Evolutionary conservation across 2,113 vertebrate species (phyloP).

Genomic region (Apaloderma vittatum): DNA sequence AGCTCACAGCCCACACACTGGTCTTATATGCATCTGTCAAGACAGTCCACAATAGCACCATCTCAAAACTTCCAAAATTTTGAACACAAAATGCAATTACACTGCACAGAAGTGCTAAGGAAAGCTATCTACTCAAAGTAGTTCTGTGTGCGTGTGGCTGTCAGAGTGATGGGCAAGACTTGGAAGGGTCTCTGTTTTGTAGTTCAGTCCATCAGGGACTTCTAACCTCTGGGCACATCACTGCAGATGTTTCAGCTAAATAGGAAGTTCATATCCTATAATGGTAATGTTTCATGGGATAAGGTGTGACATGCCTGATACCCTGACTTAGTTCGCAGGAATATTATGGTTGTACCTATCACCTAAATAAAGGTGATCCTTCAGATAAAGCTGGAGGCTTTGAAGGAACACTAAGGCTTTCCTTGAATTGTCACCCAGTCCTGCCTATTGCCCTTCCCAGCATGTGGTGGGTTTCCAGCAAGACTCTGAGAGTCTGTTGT

Average conservation of each 20-base stretch:
- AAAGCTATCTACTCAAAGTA: not conserved
- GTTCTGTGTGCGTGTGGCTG: not conserved
- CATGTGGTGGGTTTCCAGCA: not conserved
- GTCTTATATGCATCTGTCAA: not conserved
- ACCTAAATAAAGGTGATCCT: not conserved
- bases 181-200: not conserved
- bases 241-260: not conserved
- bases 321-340: not conserved
- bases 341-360: not conserved
- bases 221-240: not conserved
- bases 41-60: not conserved
- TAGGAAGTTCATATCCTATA: not conserved
- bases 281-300: not conserved
- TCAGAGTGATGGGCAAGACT: fast-evolving
- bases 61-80: not conserved
- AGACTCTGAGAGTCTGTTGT: not conserved
- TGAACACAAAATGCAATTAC: not conserved
- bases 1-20: not conserved
- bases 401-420: not conserved
- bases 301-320: not conserved
- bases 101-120: not conserved
- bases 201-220: not conserved
- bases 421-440: not conserved
- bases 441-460: not conserved
- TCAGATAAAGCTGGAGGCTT: not conserved